These are phyloP conservation scores for Xyrauchen texanus DNA, from an alignment of 2,113 vertebrate species.

Conservation along the genomic window DNA sequence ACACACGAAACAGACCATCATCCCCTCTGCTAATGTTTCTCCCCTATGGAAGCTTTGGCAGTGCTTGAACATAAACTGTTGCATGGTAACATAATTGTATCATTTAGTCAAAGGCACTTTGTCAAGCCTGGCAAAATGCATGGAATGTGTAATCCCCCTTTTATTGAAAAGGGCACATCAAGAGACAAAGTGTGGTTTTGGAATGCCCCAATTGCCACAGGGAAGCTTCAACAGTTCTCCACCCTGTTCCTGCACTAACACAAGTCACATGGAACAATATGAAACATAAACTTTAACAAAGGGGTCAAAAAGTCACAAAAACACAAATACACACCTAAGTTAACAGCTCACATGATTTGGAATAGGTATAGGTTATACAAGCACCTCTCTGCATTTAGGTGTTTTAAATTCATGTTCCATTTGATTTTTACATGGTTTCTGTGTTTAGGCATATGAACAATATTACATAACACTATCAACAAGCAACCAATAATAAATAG, in stretches of 20 bases:
- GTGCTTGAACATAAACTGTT: constrained; percentile 17
- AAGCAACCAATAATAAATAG: too few relatives aligned
- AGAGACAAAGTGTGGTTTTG: constrained; percentile 30
- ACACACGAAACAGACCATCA: constrained; percentile 20
- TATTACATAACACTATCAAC: too few relatives aligned
- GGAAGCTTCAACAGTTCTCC: background rate
- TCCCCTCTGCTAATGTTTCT: background rate
- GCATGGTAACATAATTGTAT: constrained; percentile 33
- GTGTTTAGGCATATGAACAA: too few relatives aligned
- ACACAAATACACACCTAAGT: background rate
- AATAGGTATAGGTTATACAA: background rate
- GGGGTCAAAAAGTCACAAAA: background rate
- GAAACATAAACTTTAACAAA: background rate
- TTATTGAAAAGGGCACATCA: constrained; percentile 28
- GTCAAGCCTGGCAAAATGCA: constrained; percentile 29
- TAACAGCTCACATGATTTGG: background rate
- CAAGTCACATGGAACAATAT: background rate
- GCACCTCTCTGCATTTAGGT: too few relatives aligned
- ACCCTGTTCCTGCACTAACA: background rate
- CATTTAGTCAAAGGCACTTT: constrained; percentile 34
- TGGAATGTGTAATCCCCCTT: constrained; percentile 32
- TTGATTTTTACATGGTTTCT: too few relatives aligned
- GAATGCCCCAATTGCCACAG: constrained; percentile 38
- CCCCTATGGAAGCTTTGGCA: constrained; percentile 22
- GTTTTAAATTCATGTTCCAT: too few relatives aligned